These are phyloP conservation scores for Patella ulyssiponensis DNA, from an alignment of 2,888 invertebrate genomes.

Conservation along the genomic window DNA sequence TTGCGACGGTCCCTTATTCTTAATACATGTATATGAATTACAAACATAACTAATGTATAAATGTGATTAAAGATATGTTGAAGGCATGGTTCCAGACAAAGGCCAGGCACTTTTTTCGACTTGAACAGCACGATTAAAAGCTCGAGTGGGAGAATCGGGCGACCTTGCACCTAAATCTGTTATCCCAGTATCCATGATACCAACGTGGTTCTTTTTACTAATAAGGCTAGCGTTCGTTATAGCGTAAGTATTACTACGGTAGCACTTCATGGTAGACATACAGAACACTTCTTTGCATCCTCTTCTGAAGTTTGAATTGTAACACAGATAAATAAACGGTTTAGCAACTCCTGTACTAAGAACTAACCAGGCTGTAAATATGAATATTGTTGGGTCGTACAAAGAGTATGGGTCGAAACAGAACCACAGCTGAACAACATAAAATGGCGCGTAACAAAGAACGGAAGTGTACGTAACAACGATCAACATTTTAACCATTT, in stretches of 20 bases:
- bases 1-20: too few species aligned
- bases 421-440: constrained; percentile 48
- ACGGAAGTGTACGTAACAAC: constrained; percentile 48
- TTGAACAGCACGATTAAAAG: constrained; percentile 51
- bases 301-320: constrained; percentile 69
- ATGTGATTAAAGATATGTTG: constrained; percentile 40
- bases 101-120: constrained; percentile 56
- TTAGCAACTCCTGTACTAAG: constrained; percentile 53
- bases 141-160: constrained; percentile 47
- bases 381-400: constrained; percentile 44
- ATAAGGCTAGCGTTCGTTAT: constrained; percentile 66
- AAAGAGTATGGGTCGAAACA: constrained; percentile 32
- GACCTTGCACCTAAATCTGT: not conserved
- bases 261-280: constrained; percentile 67
- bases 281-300: constrained; percentile 70
- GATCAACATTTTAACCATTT: constrained; percentile 69
- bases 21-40: too few species aligned
- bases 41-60: not conserved
- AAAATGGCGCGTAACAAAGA: constrained; percentile 49
- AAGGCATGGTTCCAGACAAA: constrained; percentile 30
- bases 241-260: constrained; percentile 65
- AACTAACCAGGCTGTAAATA: constrained; percentile 46
- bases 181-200: constrained; percentile 49
- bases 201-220: constrained; percentile 67
- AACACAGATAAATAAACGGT: constrained; percentile 63